Base-by-base conservation (phyloP, 2,888 invertebrate species). In the Latrodectus elegans region DNA sequence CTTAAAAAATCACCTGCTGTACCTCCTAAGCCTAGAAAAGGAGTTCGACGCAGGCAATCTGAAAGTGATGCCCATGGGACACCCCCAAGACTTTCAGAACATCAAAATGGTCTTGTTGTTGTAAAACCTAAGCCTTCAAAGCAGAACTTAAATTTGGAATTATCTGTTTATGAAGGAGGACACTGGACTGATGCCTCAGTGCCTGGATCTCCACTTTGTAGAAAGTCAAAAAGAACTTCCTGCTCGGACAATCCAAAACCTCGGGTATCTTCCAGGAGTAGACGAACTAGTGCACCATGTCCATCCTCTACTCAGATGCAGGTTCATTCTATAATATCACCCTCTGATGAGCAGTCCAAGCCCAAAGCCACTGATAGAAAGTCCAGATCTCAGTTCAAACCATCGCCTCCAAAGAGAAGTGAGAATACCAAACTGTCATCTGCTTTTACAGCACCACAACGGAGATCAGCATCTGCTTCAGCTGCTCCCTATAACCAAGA, bases 371-470 rank as follows among this genome's bases (percentile, higher is more conserved):
- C 75, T n/a, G 74, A 82, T 26, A 81, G 87, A 14, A 84, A 88
- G 65, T 89, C 84, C 60, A 77, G 81, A 78, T 80, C 84, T 76
- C 89, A 89, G 15, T 82, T 88, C 70, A 89, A 90, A 78, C 90
- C 90, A 71, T 76, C 89, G 88, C 95, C 96, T 52, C 96, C 96
- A 0, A 95, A 95, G 90, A 94, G 96, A 53, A 95, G 95, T 84
- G 96, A 96, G 91, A 94, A 94, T 90, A 95, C 95, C 0, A 94
- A 95, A 76, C 93, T 96, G 6, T 94, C 96, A 1, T 78, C 82
- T 6, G 79, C 84, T 14, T 83, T 83, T n/a, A 87, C 86, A 49
- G 83, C 87, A 4, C 89, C 89, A 11, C 84, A 79, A 15, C 38
- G 86, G 53, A 82, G 87, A 60, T 87, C 84, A 15, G 77, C 84